Percentiles rank a stretch among this genome's conserved stretches.
These are phyloP conservation scores for Cantharis flavilabris DNA, from an alignment of 2,888 invertebrate genomes.

Conservation along the genomic window DNA sequence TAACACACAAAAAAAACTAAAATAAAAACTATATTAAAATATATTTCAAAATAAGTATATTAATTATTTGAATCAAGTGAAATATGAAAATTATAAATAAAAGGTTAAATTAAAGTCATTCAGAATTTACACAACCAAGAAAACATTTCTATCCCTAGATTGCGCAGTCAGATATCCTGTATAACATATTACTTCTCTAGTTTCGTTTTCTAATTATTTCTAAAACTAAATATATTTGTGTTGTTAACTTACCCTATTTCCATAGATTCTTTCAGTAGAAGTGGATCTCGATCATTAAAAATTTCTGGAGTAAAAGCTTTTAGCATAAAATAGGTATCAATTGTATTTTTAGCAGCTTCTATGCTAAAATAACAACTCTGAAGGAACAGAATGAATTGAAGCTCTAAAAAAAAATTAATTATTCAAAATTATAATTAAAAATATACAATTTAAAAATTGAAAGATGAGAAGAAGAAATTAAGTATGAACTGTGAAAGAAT, in stretches of 20 bases:
- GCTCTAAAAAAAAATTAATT: constrained; percentile 20
- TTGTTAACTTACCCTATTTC: constrained; percentile 51
- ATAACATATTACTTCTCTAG: no score
- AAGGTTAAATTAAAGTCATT: no score
- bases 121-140: no score
- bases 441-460: no score
- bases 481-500: no score
- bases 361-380: constrained; percentile 68
- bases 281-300: constrained; percentile 62
- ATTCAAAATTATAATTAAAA: no score
- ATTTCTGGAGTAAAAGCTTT: constrained; percentile 65
- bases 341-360: constrained; percentile 67
- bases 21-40: background rate
- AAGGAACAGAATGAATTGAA: constrained; percentile 61
- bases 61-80: no score
- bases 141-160: no score
- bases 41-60: background rate
- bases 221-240: background rate
- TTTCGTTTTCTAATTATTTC: no score
- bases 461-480: no score
- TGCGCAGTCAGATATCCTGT: no score
- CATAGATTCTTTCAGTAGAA: constrained; percentile 54
- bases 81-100: no score
- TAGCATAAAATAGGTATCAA: constrained; percentile 68
- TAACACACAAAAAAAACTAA: constrained; percentile 15